Conservation (phyloP, 1,140 invertebrate genomes). For the Ganaspis sp. region DNA sequence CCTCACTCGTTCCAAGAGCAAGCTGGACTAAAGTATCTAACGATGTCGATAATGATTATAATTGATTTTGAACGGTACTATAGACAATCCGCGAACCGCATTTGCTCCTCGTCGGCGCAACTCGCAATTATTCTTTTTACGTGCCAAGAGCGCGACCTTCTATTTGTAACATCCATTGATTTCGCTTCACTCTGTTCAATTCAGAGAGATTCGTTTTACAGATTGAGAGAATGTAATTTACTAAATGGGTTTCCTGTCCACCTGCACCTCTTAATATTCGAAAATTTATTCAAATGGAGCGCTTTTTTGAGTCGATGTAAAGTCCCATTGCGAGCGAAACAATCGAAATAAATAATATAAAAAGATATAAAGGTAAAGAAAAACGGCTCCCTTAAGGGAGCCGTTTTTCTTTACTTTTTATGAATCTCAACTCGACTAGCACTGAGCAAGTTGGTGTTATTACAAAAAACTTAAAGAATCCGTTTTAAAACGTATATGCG, state of each 20-base stretch:
- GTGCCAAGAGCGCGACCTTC: background rate
- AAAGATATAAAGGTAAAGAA: too few species aligned
- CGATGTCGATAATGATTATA: constrained; percentile 27
- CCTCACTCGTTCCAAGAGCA: constrained; percentile 8
- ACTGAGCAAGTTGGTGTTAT: too few species aligned
- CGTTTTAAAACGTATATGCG: too few species aligned
- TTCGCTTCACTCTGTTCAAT: background rate
- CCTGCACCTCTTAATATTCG: constrained; percentile 5
- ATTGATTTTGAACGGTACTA: constrained; percentile 28
- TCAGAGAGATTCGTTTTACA: background rate
- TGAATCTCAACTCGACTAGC: too few species aligned
- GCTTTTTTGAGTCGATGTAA: background rate
- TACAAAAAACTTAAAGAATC: too few species aligned
- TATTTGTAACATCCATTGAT: background rate
- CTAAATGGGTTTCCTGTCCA: background rate
- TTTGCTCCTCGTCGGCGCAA: background rate
- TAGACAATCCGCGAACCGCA: constrained; percentile 16
- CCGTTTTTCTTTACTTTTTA: too few species aligned
- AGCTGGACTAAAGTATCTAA: constrained; percentile 19
- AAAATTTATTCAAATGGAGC: background rate
- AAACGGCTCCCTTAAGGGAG: too few species aligned
- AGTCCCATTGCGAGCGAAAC: too few species aligned
- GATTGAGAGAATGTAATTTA: constrained; percentile 14
- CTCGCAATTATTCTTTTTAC: constrained; percentile 24
- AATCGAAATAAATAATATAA: too few species aligned